Evolutionary conservation across 2,888 invertebrate species (phyloP).

Genomic region (Oegoconia quadripuncta): DNA sequence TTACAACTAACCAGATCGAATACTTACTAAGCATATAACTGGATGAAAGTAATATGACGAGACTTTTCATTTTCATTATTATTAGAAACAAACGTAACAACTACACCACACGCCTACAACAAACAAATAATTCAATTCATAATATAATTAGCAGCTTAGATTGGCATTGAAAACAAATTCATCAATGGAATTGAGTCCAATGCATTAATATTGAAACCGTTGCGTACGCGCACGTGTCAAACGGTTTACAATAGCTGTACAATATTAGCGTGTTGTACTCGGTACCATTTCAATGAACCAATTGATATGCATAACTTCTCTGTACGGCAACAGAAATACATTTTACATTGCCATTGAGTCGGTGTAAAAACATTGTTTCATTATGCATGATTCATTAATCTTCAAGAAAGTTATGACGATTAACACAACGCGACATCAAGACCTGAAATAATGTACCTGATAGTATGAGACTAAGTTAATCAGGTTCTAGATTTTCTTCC

Average conservation of each 20-base stretch:
- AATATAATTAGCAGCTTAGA: constrained; percentile 5
- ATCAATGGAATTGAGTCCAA: constrained; percentile 7
- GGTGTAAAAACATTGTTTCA: neutral
- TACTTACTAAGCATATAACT: no score
- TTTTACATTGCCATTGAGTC: constrained; percentile 20
- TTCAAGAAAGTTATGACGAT: neutral
- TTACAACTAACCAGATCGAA: no score
- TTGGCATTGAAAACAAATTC: constrained; percentile 9
- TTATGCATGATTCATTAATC: neutral
- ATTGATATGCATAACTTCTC: constrained; percentile 49
- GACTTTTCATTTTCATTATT: no score
- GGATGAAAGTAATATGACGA: no score
- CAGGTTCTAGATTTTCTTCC: no score
- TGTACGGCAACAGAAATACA: constrained; percentile 26
- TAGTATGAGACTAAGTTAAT: no score
- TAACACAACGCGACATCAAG: no score
- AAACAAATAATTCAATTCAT: constrained; percentile 8
- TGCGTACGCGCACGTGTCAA: constrained; percentile 14
- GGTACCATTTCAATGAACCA: constrained; percentile 46
- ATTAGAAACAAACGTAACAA: no score
- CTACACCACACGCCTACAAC: no score
- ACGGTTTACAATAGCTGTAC: constrained; percentile 11
- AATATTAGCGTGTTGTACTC: constrained; percentile 33
- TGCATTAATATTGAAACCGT: constrained; percentile 19
- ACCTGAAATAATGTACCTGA: no score